Evolutionary conservation across 2,888 invertebrate species (phyloP), one percentile per base, ranked within the genome.

Genomic region (Monoplex corrugatus): DNA sequence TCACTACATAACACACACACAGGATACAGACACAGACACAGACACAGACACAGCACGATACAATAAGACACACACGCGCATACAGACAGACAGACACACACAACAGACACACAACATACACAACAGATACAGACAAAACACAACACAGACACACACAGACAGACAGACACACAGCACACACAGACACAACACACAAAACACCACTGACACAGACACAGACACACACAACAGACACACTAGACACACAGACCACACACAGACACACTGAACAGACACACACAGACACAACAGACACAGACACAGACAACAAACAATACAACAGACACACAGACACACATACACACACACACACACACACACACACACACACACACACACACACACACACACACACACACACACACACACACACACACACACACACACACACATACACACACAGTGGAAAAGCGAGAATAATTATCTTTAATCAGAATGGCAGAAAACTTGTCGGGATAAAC

Each of bases 301-400:
- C n/a, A n/a, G n/a, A n/a, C n/a, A n/a, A n/a, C n/a, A n/a, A n/a
- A n/a, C n/a, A n/a, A n/a, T n/a, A n/a, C n/a, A n/a, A n/a, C n/a
- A n/a, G n/a, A n/a, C n/a, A n/a, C n/a, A n/a, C n/a, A 68, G 23
- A 68, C 10, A 68, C 10, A 68, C 23, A 68, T n/a, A 68, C 63
- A 68, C 63, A 68, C 63, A 68, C 63, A 23, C 63, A 68, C 63
- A 23, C 32, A 72, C 72, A 19, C 72, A 72, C 72, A 19, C 72
- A 72, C 1, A 19, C 72, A 72, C 72, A 32, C 72, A 72, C 32
- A n/a, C 72, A 72, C 72, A 72, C 72, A 32, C 38, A 72, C 72
- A 38, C 63, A 72, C 72, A 72, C 72, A 38, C 72, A 72, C 72
- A 72, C 72, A 72, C 72, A 72, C 35, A 72, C 35, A 23, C 23